These are phyloP conservation scores for Alloplasta piceator DNA, from an alignment of 2,888 invertebrate genomes.

Conservation along the genomic window DNA sequence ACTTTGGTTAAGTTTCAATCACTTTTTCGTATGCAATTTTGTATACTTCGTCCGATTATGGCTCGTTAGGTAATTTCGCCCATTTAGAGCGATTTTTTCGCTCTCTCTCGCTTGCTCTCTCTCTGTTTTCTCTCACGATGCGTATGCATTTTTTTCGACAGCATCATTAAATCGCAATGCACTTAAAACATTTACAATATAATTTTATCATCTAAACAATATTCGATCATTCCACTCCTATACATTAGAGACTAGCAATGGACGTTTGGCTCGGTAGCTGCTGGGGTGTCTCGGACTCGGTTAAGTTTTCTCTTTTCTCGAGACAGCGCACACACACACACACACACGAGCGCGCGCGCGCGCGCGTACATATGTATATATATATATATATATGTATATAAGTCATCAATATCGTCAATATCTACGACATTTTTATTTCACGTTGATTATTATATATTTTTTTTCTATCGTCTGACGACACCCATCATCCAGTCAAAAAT, in stretches of 20 bases:
- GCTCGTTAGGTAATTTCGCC: conserved; percentile 62
- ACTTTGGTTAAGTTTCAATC: conserved; percentile 77
- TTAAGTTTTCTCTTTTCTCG: conserved; percentile 52
- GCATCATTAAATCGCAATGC: conserved; percentile 18
- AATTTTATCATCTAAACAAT: conserved; percentile 46
- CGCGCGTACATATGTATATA: too few relatives aligned
- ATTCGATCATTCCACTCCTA: conserved; percentile 54
- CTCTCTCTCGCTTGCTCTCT: conserved; percentile 13
- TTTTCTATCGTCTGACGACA: conserved; percentile 40
- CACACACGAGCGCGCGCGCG: too few relatives aligned
- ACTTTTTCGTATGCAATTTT: conserved; percentile 65
- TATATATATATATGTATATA: too few relatives aligned
- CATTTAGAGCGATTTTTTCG: conserved; percentile 36
- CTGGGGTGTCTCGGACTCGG: conserved; percentile 65
- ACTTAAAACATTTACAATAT: conserved; percentile 42
- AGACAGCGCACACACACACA: conserved; percentile 54
- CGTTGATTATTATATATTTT: conserved; percentile 16
- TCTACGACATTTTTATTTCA: conserved; percentile 7
- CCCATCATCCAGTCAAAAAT: conserved; percentile 37
- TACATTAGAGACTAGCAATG: conserved; percentile 67
- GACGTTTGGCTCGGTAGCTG: conserved; percentile 69
- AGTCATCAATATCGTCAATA: conserved; percentile 57
- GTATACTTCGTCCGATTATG: conserved; percentile 59
- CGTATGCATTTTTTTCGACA: too few relatives aligned
- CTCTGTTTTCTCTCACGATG: conserved; percentile 7